Base-by-base conservation (phyloP, 2,888 invertebrate genomes). In the Vannuccia rotundouncinata region DNA sequence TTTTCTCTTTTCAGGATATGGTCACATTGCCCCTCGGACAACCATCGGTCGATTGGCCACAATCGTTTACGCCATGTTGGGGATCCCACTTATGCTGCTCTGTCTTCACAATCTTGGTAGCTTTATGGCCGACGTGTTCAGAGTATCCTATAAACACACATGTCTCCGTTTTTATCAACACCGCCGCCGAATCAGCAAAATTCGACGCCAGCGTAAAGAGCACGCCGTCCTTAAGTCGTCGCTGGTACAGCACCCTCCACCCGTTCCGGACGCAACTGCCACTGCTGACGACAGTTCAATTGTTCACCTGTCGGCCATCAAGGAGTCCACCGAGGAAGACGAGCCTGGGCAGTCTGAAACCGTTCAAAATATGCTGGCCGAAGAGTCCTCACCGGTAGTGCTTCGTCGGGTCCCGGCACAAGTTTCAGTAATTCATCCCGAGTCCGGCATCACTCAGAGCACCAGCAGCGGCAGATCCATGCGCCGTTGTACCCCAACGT, bases 11-110 rank as follows among this genome's bases (percentile, higher is more conserved):
- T 27, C 1, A 81, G 81, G 81, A 25, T 81, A 81, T 59, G 81
- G 81, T 22, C 60, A 74, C 80, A 81, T 80, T 0, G 79, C 80
- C 17, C 81, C 81, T 1, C 0, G 25, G n/a, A 81, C 81, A 13
- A 25, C 66, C 17, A 28, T 29, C 1, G 81, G 81, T 1, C 59
- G 80, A n/a, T n/a, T 81, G 1, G 74, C 81, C 1, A 81, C 81
- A 10, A 81, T 81, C 27, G 27, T 81, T 27, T 81, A 81, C 66
- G 81, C 66, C 17, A 66, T 81, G 31, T 73, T 81, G 60, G 81
- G 81, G 22, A 81, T 81, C 10, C 81, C 81, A 0, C 74, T 81
- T 13, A 79, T 80, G 28, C 28, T 79, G 27, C 28, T 78, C 1
- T 59, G 31, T 76, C 45, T 79, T 17, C 31, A 30, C 13, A 74